Conservation (phyloP, 2,797 vertebrate genomes). For the Mus spretus region DNA sequence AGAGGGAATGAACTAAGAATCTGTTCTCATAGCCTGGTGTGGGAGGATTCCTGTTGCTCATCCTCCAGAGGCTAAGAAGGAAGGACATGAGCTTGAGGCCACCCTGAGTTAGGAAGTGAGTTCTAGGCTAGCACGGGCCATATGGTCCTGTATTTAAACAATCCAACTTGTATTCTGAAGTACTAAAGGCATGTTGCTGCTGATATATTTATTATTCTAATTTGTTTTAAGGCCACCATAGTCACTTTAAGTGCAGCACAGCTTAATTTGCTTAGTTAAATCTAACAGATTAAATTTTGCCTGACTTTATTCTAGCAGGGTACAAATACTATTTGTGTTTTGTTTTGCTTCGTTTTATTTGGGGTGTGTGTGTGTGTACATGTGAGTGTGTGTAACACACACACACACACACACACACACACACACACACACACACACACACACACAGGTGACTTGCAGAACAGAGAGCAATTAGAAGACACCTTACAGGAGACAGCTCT, state of each 20-base stretch:
- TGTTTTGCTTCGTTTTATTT: background rate
- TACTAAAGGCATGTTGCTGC: background rate
- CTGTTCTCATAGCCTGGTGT: background rate
- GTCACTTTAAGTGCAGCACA: background rate
- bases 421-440: too few relatives aligned
- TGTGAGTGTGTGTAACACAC: too few relatives aligned
- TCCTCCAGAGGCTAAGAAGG: background rate
- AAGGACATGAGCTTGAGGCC: background rate
- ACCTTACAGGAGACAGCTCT: background rate
- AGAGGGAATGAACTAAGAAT: conserved; percentile 7
- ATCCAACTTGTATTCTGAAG: background rate
- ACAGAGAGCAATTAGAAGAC: background rate
- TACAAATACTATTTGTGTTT: background rate
- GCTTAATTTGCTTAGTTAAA: conserved; percentile 19
- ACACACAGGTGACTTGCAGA: background rate
- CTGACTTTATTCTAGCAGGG: background rate
- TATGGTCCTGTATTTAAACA: too few relatives aligned
- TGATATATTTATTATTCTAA: background rate
- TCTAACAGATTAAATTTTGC: background rate
- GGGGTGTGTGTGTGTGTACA: too few relatives aligned
- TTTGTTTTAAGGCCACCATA: background rate
- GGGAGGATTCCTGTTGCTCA: background rate
- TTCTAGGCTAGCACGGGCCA: background rate
- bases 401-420: background rate
- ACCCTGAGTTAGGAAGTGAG: background rate